Percentiles rank a stretch among this genome's conserved stretches.
Conservation (phyloP, 2,113 vertebrate genomes). For the Heterotis niloticus region DNA sequence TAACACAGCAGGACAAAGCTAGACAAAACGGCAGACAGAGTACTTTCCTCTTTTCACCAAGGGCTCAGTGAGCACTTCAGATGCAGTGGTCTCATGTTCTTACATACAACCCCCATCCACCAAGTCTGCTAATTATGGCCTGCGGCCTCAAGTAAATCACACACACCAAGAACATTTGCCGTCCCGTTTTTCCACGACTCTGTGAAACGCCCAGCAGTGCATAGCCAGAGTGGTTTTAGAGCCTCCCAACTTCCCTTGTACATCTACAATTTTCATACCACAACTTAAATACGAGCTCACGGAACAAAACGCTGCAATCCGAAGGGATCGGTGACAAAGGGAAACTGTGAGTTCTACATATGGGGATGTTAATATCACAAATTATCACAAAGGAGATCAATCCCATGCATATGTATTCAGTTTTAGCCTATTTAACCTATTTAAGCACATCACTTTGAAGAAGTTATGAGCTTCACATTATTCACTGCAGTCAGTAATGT, state of each 20-base stretch:
- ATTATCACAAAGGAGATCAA: too few relatives aligned
- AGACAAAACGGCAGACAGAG: too few relatives aligned
- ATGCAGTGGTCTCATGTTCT: background rate
- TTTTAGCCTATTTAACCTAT: too few relatives aligned
- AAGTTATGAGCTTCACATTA: too few relatives aligned
- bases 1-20: background rate
- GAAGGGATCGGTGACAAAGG: too few relatives aligned
- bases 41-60: background rate
- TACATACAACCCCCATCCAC: background rate
- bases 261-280: too few relatives aligned
- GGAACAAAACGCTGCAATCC: too few relatives aligned
- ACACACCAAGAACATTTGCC: background rate
- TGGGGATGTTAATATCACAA: background rate
- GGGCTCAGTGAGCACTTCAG: background rate
- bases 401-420: too few relatives aligned
- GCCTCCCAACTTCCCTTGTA: background rate
- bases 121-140: constrained; percentile 7
- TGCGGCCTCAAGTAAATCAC: background rate
- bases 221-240: background rate
- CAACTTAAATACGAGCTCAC: too few relatives aligned
- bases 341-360: background rate
- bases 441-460: too few relatives aligned
- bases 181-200: constrained; percentile 14
- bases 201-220: background rate
- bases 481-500: too few relatives aligned